A percentile compares a stretch with the other conserved stretches of the same genome.
Conservation (phyloP, 2,113 vertebrate genomes). For the Porphyrio hochstetteri region DNA sequence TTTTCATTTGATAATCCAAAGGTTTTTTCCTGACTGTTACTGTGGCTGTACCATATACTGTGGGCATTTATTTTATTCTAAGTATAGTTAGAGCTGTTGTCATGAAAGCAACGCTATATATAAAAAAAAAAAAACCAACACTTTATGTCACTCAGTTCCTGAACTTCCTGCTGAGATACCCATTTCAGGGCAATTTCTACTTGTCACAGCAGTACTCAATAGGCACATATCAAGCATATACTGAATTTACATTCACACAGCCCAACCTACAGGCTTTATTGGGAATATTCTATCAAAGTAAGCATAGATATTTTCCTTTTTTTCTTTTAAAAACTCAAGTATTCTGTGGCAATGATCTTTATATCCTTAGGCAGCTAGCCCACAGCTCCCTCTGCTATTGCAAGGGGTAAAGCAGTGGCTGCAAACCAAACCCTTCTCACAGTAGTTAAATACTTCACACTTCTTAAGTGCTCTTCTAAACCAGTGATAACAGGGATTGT, state of each 20-base stretch:
- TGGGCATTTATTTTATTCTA: not conserved
- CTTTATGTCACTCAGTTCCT: not conserved
- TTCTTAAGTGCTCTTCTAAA: not conserved
- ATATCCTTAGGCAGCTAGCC: not conserved
- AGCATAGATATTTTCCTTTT: not conserved
- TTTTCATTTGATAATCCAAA: not conserved
- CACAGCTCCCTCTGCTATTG: rapidly evolving
- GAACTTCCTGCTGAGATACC: not conserved
- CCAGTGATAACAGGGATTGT: not conserved
- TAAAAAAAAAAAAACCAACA: not conserved
- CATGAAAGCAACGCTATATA: not conserved
- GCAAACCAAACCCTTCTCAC: not conserved
- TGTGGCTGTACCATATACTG: not conserved
- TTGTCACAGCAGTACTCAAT: not conserved
- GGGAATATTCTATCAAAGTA: not conserved
- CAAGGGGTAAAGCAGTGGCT: not conserved
- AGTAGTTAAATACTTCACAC: not conserved
- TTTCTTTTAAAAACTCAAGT: not conserved
- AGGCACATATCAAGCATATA: not conserved
- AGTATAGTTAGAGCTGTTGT: not conserved
- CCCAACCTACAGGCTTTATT: not conserved
- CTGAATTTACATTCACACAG: not conserved
- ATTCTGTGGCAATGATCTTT: not conserved
- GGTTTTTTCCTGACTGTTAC: not conserved
- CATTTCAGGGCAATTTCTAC: not conserved